These are phyloP conservation scores for Gallirallus australis DNA, from an alignment of 2,797 vertebrate genomes.

Conservation along the genomic window DNA sequence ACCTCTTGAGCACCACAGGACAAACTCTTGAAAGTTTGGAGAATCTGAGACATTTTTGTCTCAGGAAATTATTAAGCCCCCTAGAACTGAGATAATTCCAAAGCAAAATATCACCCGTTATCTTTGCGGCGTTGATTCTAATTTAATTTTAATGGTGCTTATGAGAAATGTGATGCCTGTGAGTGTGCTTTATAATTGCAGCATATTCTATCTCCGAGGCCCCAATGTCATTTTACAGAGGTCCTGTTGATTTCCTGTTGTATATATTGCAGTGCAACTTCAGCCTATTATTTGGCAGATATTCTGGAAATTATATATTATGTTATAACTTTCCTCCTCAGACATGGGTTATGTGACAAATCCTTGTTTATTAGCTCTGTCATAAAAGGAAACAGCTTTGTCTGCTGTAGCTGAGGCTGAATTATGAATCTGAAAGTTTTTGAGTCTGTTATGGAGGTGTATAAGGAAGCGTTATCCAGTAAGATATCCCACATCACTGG, in stretches of 20 bases:
- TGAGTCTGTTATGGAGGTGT: neutral
- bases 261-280: neutral
- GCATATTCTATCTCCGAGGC: neutral
- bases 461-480: neutral
- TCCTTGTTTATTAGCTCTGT: neutral
- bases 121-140: constrained; percentile 19
- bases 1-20: neutral
- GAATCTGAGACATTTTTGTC: neutral
- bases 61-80: neutral
- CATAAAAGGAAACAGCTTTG: neutral
- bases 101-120: constrained; percentile 22
- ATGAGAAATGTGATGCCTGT: constrained; percentile 20
- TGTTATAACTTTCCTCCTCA: constrained; percentile 2
- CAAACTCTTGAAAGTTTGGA: neutral
- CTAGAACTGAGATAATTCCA: constrained; percentile 16
- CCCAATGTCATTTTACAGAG: neutral
- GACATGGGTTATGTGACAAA: neutral
- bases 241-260: constrained; percentile 18
- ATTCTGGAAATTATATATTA: constrained; percentile 11
- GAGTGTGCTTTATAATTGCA: constrained; percentile 38
- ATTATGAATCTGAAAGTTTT: neutral
- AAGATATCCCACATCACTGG: neutral
- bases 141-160: constrained; percentile 54
- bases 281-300: neutral
- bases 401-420: neutral